phyloP scores from a whole-genome alignment of 2,797 vertebrate species.

The Notolepis coatsorum region DNA sequence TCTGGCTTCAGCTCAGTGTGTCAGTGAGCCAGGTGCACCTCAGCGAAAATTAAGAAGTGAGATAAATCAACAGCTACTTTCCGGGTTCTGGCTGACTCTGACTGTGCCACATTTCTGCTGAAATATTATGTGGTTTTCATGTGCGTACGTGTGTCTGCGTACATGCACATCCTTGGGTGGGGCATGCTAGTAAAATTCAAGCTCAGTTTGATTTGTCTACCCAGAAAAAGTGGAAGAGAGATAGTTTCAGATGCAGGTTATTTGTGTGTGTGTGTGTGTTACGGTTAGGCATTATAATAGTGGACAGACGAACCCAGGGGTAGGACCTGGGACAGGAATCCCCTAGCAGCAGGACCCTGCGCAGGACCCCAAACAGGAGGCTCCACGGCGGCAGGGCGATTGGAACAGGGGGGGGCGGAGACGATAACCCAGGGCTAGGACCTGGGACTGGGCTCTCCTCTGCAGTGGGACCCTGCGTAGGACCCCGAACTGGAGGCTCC shows the following conservation, averaged over 20 bases:
- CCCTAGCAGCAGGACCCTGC: no score
- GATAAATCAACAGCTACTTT: conserved; percentile 27
- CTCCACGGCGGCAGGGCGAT: no score
- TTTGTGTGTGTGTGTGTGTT: neutral
- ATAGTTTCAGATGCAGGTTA: no score
- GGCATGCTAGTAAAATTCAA: neutral
- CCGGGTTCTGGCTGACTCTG: conserved; percentile 18
- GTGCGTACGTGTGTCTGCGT: neutral
- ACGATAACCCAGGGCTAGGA: no score
- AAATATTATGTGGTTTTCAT: neutral
- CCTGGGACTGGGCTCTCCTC: no score
- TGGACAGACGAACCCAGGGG: no score
- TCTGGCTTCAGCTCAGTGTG: conserved; percentile 33
- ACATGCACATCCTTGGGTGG: neutral
- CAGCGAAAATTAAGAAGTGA: conserved; percentile 63
- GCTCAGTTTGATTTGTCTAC: neutral
- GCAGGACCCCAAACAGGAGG: no score
- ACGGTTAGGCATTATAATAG: no score
- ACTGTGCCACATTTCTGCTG: conserved; percentile 52
- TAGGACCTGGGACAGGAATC: no score
- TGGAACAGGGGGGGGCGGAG: no score
- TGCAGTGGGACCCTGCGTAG: no score
- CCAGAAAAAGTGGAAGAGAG: neutral
- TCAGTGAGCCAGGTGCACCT: conserved; percentile 55
- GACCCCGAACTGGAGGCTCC: no score